phyloP scores from a whole-genome alignment of 1,140 invertebrate genomes.

The Rhagoletis pomonella region DNA sequence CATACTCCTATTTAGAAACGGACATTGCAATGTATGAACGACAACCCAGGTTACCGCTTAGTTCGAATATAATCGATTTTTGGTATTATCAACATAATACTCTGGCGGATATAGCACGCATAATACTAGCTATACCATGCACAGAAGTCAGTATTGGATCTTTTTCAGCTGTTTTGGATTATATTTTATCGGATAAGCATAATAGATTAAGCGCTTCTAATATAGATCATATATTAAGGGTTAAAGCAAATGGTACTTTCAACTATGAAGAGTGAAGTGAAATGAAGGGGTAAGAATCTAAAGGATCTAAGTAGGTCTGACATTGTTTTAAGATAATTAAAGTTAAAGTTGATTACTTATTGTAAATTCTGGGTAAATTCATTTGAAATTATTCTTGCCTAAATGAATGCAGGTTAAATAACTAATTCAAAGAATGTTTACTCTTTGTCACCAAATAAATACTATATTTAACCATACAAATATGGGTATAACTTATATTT shows the following conservation, averaged over 20 bases:
- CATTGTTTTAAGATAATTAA: too few species aligned
- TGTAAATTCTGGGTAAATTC: too few species aligned
- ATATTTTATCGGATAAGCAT: neutral
- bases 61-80: slow-evolving; percentile 24
- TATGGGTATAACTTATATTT: too few species aligned
- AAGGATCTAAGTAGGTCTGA: too few species aligned
- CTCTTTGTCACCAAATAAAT: too few species aligned
- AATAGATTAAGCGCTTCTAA: slow-evolving; percentile 7
- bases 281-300: too few species aligned
- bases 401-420: too few species aligned
- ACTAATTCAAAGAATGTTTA: too few species aligned
- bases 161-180: neutral
- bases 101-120: neutral
- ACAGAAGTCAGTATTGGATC: neutral
- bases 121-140: slow-evolving; percentile 8
- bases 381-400: too few species aligned
- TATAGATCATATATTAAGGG: slow-evolving; percentile 5
- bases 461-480: too few species aligned
- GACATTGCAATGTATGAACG: slow-evolving; percentile 44
- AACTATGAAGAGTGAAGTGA: too few species aligned
- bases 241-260: slow-evolving; percentile 2
- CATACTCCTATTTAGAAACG: neutral
- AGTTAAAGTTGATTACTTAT: too few species aligned
- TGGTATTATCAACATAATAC: slow-evolving; percentile 33
- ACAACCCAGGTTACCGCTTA: neutral